A percentile compares a stretch with the other conserved stretches of the same genome.
Conservation (phyloP, 1,140 invertebrate genomes). For the Triops longicaudatus region DNA sequence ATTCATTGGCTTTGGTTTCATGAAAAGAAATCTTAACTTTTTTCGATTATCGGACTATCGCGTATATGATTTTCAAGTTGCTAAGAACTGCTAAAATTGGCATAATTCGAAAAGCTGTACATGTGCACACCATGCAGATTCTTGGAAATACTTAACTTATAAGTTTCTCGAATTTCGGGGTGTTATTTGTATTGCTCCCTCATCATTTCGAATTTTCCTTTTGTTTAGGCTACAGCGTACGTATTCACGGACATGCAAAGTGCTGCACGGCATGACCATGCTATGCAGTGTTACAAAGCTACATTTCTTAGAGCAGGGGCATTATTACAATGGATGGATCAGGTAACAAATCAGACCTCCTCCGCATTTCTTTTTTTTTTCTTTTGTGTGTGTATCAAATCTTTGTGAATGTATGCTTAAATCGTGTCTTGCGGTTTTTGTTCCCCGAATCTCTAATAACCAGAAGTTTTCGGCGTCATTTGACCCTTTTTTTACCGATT, state of each 20-base stretch:
- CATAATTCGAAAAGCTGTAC: too few species aligned
- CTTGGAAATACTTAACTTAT: too few species aligned
- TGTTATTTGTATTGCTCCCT: background rate
- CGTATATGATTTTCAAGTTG: too few species aligned
- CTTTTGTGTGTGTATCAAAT: background rate
- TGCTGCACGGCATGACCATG: conserved; percentile 41
- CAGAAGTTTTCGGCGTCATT: background rate
- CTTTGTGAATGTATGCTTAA: background rate
- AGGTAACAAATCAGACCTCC: conserved; percentile 35
- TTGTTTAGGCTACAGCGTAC: conserved; percentile 40
- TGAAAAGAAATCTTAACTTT: too few species aligned
- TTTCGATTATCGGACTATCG: too few species aligned
- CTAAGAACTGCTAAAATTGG: too few species aligned
- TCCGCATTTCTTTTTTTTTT: background rate
- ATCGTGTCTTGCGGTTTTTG: background rate
- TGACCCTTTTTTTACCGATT: conserved; percentile 17
- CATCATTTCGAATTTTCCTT: background rate
- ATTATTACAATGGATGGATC: conserved; percentile 50
- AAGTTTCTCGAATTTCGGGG: too few species aligned
- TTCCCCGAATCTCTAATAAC: background rate
- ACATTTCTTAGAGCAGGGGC: conserved; percentile 44
- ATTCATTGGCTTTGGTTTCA: too few species aligned
- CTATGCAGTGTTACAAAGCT: conserved; percentile 41
- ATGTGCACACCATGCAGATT: too few species aligned
- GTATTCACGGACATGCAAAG: conserved; percentile 48